phyloP scores from a whole-genome alignment of 1,140 invertebrate genomes.

The Pachyrhynchus sulphureomaculatus region DNA sequence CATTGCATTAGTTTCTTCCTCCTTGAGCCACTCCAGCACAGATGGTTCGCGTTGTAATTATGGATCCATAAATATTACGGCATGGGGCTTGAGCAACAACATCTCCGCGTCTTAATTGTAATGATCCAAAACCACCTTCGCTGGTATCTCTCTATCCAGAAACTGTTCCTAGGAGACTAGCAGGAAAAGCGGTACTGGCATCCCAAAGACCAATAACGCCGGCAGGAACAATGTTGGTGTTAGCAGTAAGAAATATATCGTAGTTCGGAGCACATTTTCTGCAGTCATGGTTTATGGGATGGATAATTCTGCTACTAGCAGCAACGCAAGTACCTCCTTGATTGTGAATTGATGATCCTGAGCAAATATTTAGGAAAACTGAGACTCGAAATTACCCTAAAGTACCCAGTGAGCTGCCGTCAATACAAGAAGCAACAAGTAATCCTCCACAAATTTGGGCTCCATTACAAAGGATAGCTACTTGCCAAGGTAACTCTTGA shows the following conservation, averaged over 20 bases:
- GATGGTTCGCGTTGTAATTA: constrained; percentile 48
- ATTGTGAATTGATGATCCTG: constrained; percentile 50
- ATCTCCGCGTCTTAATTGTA: not conserved
- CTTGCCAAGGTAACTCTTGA: constrained; percentile 60
- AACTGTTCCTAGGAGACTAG: constrained; percentile 33
- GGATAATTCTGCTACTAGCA: constrained; percentile 47
- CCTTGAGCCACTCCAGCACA: constrained; percentile 50
- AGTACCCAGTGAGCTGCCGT: constrained; percentile 69
- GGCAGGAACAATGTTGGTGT: not conserved
- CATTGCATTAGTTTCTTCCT: constrained; percentile 62
- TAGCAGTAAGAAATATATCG: constrained; percentile 47
- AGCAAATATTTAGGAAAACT: constrained; percentile 44
- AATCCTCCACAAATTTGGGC: constrained; percentile 63
- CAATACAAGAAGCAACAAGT: constrained; percentile 60
- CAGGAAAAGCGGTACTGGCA: not conserved
- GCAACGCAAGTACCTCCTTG: constrained; percentile 49
- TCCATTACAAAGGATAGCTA: constrained; percentile 52
- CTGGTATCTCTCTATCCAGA: constrained; percentile 46
- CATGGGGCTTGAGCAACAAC: constrained; percentile 14
- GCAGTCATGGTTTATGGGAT: constrained; percentile 53
- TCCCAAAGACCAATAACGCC: not conserved
- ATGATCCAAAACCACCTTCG: constrained; percentile 25
- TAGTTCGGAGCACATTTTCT: constrained; percentile 53
- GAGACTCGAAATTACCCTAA: constrained; percentile 23
- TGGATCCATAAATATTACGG: constrained; percentile 26